These are phyloP conservation scores for Rhinella marina DNA, from an alignment of 2,797 vertebrate species.

Conservation along the genomic window DNA sequence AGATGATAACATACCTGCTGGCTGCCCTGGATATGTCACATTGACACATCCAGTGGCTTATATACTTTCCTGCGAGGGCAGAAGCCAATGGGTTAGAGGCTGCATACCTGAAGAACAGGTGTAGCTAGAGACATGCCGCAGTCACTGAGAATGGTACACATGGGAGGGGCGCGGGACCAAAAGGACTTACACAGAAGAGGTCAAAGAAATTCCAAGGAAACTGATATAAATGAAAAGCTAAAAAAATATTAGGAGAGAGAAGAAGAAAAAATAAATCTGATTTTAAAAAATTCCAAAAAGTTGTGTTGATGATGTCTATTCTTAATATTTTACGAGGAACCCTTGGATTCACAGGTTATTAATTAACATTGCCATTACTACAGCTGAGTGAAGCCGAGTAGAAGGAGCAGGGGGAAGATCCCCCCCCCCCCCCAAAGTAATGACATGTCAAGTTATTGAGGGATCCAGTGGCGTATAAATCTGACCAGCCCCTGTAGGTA, in stretches of 20 bases:
- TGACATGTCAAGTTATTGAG: too few relatives aligned
- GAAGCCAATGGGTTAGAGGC: not conserved
- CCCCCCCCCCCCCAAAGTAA: too few relatives aligned
- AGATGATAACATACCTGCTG: constrained; percentile 42
- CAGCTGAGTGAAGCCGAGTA: not conserved
- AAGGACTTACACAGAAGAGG: not conserved
- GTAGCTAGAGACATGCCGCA: not conserved
- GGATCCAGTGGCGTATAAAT: too few relatives aligned
- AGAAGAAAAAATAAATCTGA: not conserved
- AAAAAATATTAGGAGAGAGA: not conserved
- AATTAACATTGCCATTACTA: not conserved
- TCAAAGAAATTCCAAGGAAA: not conserved
- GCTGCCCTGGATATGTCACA: constrained; percentile 22
- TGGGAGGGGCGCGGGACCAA: not conserved
- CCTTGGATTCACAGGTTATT: not conserved
- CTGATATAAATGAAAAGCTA: not conserved
- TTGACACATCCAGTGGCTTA: not conserved
- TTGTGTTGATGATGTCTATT: not conserved
- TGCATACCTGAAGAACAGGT: constrained; percentile 45
- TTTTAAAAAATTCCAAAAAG: not conserved
- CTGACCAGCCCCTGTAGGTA: too few relatives aligned
- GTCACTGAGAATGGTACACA: constrained; percentile 1
- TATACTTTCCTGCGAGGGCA: constrained; percentile 8
- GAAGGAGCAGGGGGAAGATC: not conserved
- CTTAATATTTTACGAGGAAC: not conserved